phyloP scores from a whole-genome alignment of 2,797 vertebrate species.

The Poeciliopsis presidionis region DNA sequence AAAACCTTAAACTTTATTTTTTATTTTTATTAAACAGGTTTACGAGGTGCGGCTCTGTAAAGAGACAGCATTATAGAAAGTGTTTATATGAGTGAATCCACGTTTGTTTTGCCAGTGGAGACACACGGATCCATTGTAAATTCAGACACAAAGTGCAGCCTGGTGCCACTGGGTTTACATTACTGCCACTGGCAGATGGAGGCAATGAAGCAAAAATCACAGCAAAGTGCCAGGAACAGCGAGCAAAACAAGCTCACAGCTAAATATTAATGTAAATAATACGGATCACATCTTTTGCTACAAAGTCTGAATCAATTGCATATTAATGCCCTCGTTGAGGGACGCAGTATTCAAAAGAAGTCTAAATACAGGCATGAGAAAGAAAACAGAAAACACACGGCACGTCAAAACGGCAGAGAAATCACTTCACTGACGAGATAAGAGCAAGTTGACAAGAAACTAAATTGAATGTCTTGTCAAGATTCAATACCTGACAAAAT shows the following conservation, averaged over 20 bases:
- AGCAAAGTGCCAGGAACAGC: not conserved
- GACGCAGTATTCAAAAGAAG: not conserved
- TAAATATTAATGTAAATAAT: not conserved
- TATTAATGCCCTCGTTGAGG: not conserved
- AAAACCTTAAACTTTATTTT: not conserved
- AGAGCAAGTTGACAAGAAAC: not conserved
- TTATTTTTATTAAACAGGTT: not conserved
- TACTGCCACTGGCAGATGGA: not conserved
- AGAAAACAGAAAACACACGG: not conserved
- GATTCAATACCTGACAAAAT: not conserved
- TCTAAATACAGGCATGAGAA: not conserved
- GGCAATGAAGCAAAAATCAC: not conserved
- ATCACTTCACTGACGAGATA: not conserved
- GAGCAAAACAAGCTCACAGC: not conserved
- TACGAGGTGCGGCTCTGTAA: not conserved
- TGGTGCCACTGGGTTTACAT: not conserved
- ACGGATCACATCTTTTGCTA: not conserved
- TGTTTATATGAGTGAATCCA: not conserved
- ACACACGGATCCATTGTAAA: not conserved
- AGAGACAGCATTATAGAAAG: not conserved
- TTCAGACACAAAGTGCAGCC: not conserved
- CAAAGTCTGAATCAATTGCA: not conserved
- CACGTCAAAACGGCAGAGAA: not conserved
- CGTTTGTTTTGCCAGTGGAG: not conserved
- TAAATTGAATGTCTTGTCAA: not conserved